Evolutionary conservation across 92 coral and sea anemone species (phyloP), one percentile per base, ranked within the genome.

Genomic region (Chrysogorgia sp.): DNA sequence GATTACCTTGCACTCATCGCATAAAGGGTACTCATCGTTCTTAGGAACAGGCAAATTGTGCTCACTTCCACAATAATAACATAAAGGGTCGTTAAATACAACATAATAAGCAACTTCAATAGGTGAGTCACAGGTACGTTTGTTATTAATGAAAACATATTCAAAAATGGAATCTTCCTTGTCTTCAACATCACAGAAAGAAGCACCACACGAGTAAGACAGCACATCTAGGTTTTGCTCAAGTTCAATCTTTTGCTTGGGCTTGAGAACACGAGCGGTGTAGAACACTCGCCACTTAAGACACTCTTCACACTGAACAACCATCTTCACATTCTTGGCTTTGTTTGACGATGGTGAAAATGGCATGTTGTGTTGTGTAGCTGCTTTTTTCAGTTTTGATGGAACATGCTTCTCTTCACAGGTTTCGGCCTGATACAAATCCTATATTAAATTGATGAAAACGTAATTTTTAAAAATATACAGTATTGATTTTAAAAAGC

Each of bases 131-230:
- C 82, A 76, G 72, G 72, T 77, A 40, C 60, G 82, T 45, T 77
- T 77, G 58, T 78, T 75, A 40, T 69, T 57, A 55, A 70, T 70
- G 56, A 32, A 45, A 35, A 37, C 40, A 53, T 67, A 80, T 23
- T 68, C 22, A 53, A 53, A 53, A 28, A 53, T n/a, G 3, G 8
- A 6, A n/a, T 19, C 60, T 28, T 53, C 8, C 9, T 30, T 24
- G 4, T 60, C 61, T 40, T 63, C 74, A 55, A 77, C 62, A 43
- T 77, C 82, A 13, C 62, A 61, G 57, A n/a, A n/a, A n/a, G n/a
- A n/a, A n/a, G n/a, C n/a, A n/a, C n/a, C n/a, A n/a, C n/a, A 81
- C 22, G 85, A 81, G 31, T 70, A 70, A 2, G 82, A 77, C 17
- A 81, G 69, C 20, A 34, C 60, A 50, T 81, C 85, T 34, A 71